Evolutionary conservation across 2,113 vertebrate species (phyloP).

Genomic region (Calonectris borealis): DNA sequence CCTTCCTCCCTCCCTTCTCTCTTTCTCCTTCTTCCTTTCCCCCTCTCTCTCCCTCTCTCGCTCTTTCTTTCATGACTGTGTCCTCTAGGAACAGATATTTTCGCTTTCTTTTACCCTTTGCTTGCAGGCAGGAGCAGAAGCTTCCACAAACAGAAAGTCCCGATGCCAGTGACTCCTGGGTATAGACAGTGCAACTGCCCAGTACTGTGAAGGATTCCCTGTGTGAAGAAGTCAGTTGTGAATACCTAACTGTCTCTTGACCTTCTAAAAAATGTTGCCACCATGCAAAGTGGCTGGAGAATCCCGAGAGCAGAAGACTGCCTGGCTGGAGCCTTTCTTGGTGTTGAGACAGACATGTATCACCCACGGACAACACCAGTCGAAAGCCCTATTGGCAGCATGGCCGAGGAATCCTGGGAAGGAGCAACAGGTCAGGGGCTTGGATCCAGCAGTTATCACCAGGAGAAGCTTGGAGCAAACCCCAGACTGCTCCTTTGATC

Average conservation of each 20-base stretch:
- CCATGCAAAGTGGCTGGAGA: neutral
- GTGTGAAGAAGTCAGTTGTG: neutral
- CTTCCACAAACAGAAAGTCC: neutral
- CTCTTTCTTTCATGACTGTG: neutral
- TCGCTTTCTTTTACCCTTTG: neutral
- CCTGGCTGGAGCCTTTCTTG: neutral
- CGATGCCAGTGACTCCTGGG: neutral
- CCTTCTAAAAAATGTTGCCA: neutral
- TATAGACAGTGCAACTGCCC: neutral
- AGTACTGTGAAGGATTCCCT: no score
- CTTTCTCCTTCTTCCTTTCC: neutral
- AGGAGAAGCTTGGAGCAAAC: neutral
- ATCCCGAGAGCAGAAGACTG: neutral
- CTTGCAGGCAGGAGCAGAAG: neutral
- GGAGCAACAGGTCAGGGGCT: neutral
- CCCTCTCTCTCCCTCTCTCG: no score
- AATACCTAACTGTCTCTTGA: neutral
- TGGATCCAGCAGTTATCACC: neutral
- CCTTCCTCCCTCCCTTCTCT: no score
- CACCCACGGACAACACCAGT: neutral
- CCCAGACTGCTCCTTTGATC: neutral
- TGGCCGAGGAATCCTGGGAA: neutral
- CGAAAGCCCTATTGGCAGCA: accelerated
- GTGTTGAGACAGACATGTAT: neutral
- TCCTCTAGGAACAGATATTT: neutral